Conservation (phyloP, 2,888 invertebrate genomes). For the Listrodromus nycthemerus region DNA sequence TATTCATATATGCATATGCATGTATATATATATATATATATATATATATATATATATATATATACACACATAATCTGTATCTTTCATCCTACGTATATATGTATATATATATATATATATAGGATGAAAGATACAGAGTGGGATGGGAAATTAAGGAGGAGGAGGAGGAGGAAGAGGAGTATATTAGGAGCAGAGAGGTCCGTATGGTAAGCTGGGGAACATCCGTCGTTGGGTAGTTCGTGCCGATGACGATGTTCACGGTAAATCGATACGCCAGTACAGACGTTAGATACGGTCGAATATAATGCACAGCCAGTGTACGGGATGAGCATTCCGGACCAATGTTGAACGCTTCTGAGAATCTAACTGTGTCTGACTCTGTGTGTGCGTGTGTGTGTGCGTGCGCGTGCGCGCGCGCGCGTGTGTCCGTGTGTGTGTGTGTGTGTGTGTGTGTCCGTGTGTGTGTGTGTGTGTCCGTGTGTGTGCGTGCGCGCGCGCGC, state of each 20-base stretch:
- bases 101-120: constrained; percentile 3
- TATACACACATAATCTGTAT: neutral
- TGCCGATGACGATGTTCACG: constrained; percentile 17
- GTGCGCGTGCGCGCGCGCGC: no score
- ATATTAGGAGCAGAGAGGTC: constrained; percentile 24
- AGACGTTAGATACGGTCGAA: neutral
- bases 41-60: neutral
- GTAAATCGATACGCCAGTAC: constrained; percentile 43
- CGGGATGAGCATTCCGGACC: neutral
- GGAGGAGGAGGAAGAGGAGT: constrained; percentile 24
- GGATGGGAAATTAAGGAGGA: constrained; percentile 6
- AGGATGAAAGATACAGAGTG: constrained; percentile 25
- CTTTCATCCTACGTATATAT: neutral
- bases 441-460: no score
- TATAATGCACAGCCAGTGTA: neutral
- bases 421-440: no score
- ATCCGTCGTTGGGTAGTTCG: constrained; percentile 22
- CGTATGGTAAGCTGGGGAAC: neutral
- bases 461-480: no score
- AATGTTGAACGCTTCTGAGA: neutral
- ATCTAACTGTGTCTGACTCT: neutral
- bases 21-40: neutral
- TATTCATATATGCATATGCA: neutral
- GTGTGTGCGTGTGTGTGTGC: no score
- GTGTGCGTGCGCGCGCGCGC: no score